Base-by-base conservation (phyloP, 2,113 vertebrate species). In the Chaetorhynchus papuensis region DNA sequence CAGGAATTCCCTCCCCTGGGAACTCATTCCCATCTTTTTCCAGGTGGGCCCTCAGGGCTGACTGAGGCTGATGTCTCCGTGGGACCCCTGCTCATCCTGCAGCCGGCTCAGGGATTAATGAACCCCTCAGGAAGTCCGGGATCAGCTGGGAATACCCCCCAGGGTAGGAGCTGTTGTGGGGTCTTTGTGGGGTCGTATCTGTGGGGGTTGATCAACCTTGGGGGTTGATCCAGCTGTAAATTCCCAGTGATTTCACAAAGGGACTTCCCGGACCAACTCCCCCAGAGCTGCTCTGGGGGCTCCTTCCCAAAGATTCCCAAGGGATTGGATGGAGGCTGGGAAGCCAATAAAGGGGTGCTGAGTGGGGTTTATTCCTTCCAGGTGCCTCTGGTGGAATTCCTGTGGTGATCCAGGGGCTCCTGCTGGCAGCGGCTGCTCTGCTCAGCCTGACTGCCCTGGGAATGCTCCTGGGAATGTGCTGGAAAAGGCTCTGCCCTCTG, bases 31-130 rank as follows among this genome's bases (percentile, higher is more conserved):
- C 2, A 14, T 35, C 9, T 76, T 15, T 66, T 50, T 35, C 27
- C 31, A 85, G 83, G 24, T 75, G 70, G 3, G 16, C 13, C 9
- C 13, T 57, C 4, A 26, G 42, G 35, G 11, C 52, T 0, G 0
- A 27, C 44, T 22, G 83, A 86, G 44, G 83, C 83, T 0, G 71
- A 86, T 2, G 13, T 86, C 31, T 86, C 71, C 0, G 31, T 86
- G 44, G 71, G 83, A 59, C 83, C 83, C 16, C 26, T 86, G 5
- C 35, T 86, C 11, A 86, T 86, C 44, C 52, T 86, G 71, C 71
- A 76, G 7, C 35, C 52, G 1, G 6, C 44, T 66, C 44, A 57
- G 42, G 60, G 24, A 35, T 49, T 30, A 15, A 1, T 3, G 60
- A 75, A 13, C 70, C 70, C 70, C 52, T 75, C 60, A 49, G 83